A percentile compares a stretch with the other conserved stretches of the same genome.
phyloP scores from a whole-genome alignment of 2,888 invertebrate genomes.

The Clistopyga incitator region DNA sequence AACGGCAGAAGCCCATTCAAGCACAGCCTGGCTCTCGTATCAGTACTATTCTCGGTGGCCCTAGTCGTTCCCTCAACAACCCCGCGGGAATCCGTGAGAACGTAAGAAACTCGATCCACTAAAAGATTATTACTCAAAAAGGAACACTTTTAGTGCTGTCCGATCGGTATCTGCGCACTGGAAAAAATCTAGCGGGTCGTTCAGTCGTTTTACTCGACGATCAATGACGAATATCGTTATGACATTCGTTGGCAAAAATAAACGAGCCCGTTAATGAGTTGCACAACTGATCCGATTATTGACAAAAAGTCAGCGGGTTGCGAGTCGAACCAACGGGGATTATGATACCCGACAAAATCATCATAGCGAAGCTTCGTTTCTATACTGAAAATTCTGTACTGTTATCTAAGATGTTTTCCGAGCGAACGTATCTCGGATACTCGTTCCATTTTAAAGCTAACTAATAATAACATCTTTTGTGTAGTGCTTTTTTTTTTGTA shows the following conservation, averaged over 20 bases:
- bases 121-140: conserved; percentile 8
- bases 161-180: not conserved
- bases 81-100: not conserved
- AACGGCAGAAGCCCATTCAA: not conserved
- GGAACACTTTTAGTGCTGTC: not conserved
- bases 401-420: not conserved
- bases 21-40: not conserved
- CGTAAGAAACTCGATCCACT: conserved; percentile 13
- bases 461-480: no score
- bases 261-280: not conserved
- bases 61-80: not conserved
- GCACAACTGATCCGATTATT: conserved; percentile 1
- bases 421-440: no score
- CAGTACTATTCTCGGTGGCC: not conserved
- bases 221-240: not conserved
- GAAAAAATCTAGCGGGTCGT: not conserved
- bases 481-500: no score
- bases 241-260: not conserved
- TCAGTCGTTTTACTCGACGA: not conserved
- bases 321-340: not conserved
- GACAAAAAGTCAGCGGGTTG: not conserved
- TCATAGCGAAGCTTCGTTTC: not conserved
- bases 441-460: no score
- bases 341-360: not conserved
- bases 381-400: not conserved